Conservation (phyloP, 2,888 invertebrate genomes). For the Drosophila vallismaia region DNA sequence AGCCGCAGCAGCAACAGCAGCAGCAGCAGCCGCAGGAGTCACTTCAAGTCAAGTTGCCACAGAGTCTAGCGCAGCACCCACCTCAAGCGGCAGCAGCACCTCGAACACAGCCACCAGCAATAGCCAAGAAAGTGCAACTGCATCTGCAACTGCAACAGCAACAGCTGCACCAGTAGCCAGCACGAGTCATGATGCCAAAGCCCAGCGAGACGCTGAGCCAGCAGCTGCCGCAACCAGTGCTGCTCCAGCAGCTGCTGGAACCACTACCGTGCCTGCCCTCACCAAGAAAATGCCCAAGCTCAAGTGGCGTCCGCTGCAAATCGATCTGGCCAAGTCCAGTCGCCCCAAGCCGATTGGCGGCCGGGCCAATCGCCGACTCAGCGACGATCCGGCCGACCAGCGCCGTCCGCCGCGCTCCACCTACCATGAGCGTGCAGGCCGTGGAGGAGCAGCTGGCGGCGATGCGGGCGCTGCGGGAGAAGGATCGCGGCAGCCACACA, state of each 20-base stretch:
- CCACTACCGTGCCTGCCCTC: constrained; percentile 68
- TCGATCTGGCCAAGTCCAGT: constrained; percentile 89
- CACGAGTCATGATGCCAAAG: constrained; percentile 72
- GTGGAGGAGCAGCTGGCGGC: constrained; percentile 44
- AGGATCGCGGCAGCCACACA: constrained; percentile 75
- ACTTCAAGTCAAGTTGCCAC: constrained; percentile 49
- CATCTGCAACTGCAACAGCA: constrained; percentile 28
- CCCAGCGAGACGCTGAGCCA: constrained; percentile 66
- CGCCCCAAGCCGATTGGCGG: constrained; percentile 87
- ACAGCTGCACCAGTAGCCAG: constrained; percentile 55
- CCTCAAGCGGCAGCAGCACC: constrained; percentile 33
- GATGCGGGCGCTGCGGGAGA: constrained; percentile 33
- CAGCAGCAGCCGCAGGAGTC: constrained; percentile 29
- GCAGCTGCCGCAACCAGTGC: constrained; percentile 35
- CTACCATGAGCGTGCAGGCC: constrained; percentile 68
- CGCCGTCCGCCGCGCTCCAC: constrained; percentile 62
- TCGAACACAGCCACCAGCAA: constrained; percentile 39
- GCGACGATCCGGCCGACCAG: constrained; percentile 71
- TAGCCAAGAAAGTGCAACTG: constrained; percentile 47
- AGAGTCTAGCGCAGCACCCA: constrained; percentile 50
- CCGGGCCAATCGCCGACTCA: constrained; percentile 84
- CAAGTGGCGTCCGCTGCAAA: constrained; percentile 96
- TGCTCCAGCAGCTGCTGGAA: constrained; percentile 63
- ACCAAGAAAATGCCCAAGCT: constrained; percentile 85
- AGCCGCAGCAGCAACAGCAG: constrained; percentile 18